Percentiles rank a stretch among this genome's conserved stretches.
Conservation (phyloP, 2,113 vertebrate species). For the Brachypodius melanocephalos region DNA sequence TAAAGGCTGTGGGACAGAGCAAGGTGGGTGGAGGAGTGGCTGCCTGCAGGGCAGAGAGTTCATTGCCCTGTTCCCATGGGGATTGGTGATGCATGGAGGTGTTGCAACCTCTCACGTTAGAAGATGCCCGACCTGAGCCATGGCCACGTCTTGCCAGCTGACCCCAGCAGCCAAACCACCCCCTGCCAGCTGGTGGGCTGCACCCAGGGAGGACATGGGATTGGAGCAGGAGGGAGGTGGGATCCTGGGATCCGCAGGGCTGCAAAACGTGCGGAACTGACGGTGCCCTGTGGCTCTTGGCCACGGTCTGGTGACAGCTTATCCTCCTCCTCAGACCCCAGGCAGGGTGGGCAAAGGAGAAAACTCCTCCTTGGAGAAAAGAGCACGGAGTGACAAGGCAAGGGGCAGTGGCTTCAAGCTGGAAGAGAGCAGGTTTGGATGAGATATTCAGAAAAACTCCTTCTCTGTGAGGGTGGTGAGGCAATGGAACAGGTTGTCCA, state of each 20-base stretch:
- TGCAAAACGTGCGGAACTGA: background rate
- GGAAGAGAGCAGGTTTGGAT: background rate
- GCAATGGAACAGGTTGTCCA: background rate
- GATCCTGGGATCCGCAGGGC: background rate
- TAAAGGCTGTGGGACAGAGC: background rate
- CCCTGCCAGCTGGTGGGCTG: constrained; percentile 6
- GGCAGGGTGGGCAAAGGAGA: background rate
- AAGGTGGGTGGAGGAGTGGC: background rate
- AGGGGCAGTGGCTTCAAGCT: background rate
- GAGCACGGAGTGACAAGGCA: no score
- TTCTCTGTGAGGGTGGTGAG: background rate
- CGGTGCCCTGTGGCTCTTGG: background rate
- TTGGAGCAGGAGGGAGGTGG: constrained; percentile 58
- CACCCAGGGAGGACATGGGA: background rate
- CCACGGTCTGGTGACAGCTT: background rate
- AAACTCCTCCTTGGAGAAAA: background rate
- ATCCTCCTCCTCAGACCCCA: background rate
- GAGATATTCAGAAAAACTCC: fast-evolving
- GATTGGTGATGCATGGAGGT: constrained; percentile 19
- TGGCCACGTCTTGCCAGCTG: background rate
- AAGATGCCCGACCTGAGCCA: background rate
- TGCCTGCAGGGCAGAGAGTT: background rate
- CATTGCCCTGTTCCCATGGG: background rate
- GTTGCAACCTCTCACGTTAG: background rate
- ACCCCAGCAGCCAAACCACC: background rate